Base-by-base conservation (phyloP, 1,140 invertebrate genomes). In the Drepana arcuata region DNA sequence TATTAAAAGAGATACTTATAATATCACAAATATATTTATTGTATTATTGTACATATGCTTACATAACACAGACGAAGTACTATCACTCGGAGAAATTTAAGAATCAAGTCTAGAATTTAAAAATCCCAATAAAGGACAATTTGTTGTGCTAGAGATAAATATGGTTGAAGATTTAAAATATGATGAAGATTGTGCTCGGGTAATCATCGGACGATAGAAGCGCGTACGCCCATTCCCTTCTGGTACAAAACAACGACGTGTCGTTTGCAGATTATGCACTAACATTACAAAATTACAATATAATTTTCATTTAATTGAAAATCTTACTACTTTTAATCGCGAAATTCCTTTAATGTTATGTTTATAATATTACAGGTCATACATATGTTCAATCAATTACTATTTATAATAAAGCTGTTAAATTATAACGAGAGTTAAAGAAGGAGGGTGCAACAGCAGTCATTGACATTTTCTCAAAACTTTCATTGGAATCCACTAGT, bases 1-100 rank as follows among this genome's bases (percentile, higher is more conserved):
- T n/a, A 47, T 34, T 33, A 33, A 47, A 40, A 41, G 23, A 37
- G 16, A 41, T 25, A 36, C 5, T 14, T 38, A 35, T 65, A 64
- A 64, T 69, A 69, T 71, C 65, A 73, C 71, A 75, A 75, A 79
- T 75, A 75, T 72, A 74, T 79, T 71, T 73, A 75, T 71, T 77
- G 60, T 75, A 65, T 67, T 61, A 73, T 74, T 72, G 69, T 75
- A 79, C 69, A 75, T 61, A 72, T 60, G 48, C 64, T 71, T 62
- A 72, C 54, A 69, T 70, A 79, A 70, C 67, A 72, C 63, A 68
- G 57, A 71, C 51, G 44, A 63, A 68, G 54, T 57, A 63, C 59
- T 56, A 64, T 73, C 66, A 72, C 62, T 63, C 61, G 49, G 54
- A 58, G 50, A 60, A 50, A 39, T n/a, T 46, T 41, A 26, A 6